phyloP scores from a whole-genome alignment of 2,113 vertebrate genomes.

The Microcebus jonahi region DNA sequence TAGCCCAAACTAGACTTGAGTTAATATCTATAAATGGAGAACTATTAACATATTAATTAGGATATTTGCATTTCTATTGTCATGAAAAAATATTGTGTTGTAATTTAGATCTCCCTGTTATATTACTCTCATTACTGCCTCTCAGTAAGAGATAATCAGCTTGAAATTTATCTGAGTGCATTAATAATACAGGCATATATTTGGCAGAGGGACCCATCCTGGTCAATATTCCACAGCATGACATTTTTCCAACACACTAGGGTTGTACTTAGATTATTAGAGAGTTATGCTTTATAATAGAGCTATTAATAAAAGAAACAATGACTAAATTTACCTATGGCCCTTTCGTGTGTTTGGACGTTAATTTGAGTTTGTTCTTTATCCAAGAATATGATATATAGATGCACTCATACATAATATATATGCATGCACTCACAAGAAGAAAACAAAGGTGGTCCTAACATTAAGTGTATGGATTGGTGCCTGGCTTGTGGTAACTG shows the following conservation, averaged over 20 bases:
- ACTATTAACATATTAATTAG: slow-evolving; percentile 56
- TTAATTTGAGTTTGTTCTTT: not conserved
- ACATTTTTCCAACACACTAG: not conserved
- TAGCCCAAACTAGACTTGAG: not conserved
- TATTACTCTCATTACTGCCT: slow-evolving; percentile 61
- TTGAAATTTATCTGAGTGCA: slow-evolving; percentile 28
- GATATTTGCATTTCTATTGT: slow-evolving; percentile 67
- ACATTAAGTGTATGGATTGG: not conserved
- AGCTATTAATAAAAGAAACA: slow-evolving; percentile 28
- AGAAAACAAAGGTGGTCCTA: not conserved
- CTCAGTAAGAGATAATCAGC: slow-evolving; percentile 47
- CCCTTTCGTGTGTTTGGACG: not conserved
- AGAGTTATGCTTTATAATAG: not conserved
- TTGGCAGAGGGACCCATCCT: not conserved
- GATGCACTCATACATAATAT: not conserved
- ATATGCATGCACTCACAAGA: not conserved
- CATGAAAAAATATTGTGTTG: slow-evolving; percentile 61
- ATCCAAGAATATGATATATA: not conserved
- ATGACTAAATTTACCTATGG: not conserved
- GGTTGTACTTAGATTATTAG: not conserved
- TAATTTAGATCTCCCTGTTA: slow-evolving; percentile 64
- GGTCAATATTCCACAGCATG: not conserved
- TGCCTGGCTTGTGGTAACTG: not conserved
- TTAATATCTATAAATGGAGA: slow-evolving; percentile 52
- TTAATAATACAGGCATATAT: not conserved